Conservation (phyloP, 2,113 vertebrate genomes). For the Malurus melanocephalus region DNA sequence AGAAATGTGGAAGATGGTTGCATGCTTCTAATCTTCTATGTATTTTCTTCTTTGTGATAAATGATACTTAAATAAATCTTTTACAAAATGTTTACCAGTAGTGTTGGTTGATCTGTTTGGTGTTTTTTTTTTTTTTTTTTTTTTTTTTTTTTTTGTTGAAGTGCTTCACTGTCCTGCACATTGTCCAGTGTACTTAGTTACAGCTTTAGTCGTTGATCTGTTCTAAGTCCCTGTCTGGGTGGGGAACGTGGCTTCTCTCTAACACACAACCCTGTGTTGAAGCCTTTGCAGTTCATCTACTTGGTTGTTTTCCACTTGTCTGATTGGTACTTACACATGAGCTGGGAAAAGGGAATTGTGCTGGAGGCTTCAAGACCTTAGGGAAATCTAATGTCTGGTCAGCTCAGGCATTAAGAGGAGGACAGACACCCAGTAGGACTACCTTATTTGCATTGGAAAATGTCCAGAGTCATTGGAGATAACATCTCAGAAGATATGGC, state of each 20-base stretch:
- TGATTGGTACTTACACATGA: neutral
- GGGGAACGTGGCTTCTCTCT: neutral
- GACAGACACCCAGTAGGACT: neutral
- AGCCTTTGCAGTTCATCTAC: neutral
- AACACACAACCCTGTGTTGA: neutral
- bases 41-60: constrained; percentile 75
- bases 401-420: neutral
- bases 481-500: no score
- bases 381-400: neutral
- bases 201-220: neutral
- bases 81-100: constrained; percentile 43
- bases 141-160: neutral
- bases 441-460: neutral
- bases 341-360: neutral
- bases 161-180: neutral
- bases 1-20: constrained; percentile 54
- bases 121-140: neutral
- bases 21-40: constrained; percentile 72
- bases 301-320: neutral
- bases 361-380: neutral
- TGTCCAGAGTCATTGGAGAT: neutral
- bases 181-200: neutral
- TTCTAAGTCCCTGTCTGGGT: neutral
- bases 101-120: neutral
- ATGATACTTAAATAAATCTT: constrained; percentile 81